Percentiles rank a stretch among this genome's conserved stretches.
Evolutionary conservation across 2,797 vertebrate genomes (phyloP).

Genomic region (Halcyon badia): DNA sequence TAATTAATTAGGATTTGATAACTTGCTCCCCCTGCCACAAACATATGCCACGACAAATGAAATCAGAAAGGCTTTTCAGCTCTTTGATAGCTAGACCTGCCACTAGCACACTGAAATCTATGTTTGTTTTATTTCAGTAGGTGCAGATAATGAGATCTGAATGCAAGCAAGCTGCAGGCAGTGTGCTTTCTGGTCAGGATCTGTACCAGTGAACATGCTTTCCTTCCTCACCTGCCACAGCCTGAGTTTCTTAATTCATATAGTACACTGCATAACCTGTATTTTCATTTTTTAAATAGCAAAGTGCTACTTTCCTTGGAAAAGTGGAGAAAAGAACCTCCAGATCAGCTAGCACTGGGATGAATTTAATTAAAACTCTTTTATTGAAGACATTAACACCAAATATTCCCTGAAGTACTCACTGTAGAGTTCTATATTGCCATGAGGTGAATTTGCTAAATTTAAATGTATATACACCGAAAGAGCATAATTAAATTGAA

Average conservation of each 20-base stretch:
- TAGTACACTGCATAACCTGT: neutral
- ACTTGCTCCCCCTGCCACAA: neutral
- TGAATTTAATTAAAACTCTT: slow-evolving; percentile 42
- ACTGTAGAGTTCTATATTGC: slow-evolving; percentile 11
- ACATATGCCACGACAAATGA: neutral
- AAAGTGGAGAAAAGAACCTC: neutral
- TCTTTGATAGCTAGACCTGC: neutral
- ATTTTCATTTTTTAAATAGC: neutral
- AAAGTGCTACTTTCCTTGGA: neutral
- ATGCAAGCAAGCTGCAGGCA: neutral
- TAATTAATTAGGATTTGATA: slow-evolving; percentile 2
- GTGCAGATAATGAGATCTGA: neutral
- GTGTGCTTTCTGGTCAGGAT: neutral
- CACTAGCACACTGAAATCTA: neutral
- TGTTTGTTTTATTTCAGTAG: neutral
- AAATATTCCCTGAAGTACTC: slow-evolving; percentile 56
- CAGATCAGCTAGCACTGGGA: neutral
- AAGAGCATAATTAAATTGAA: slow-evolving; percentile 38
- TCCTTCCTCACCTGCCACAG: neutral
- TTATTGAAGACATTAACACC: neutral
- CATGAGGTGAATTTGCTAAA: neutral
- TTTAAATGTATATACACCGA: neutral
- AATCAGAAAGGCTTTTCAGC: neutral
- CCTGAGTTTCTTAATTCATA: neutral
- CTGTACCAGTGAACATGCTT: neutral